phyloP scores from a whole-genome alignment of 2,113 vertebrate species.

The Suncus etruscus region DNA sequence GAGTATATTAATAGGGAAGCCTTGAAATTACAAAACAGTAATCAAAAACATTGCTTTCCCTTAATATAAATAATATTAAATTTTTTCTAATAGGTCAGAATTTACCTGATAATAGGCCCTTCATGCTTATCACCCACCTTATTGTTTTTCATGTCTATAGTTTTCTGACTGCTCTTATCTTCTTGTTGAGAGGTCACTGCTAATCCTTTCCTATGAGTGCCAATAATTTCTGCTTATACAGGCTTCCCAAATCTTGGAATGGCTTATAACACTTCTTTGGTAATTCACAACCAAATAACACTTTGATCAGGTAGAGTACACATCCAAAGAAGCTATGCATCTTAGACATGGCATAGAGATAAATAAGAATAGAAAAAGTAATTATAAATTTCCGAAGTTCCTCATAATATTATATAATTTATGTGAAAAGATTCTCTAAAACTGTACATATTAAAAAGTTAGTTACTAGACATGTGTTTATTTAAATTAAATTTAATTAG shows the following conservation, averaged over 20 bases:
- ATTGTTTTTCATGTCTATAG: neutral
- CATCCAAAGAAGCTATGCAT: neutral
- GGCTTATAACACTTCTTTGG: neutral
- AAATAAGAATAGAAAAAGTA: neutral
- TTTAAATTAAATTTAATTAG: neutral
- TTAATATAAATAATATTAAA: constrained; percentile 22
- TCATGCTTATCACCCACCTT: accelerated
- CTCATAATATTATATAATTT: neutral
- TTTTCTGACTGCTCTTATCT: neutral
- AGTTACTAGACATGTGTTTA: neutral
- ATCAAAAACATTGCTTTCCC: neutral
- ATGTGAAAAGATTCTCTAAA: neutral
- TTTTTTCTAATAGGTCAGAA: neutral
- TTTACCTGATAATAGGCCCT: neutral
- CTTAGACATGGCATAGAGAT: neutral
- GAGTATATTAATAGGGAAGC: neutral
- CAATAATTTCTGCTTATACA: neutral
- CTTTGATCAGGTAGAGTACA: neutral
- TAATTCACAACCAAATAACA: neutral
- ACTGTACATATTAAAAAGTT: neutral
- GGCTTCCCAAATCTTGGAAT: neutral
- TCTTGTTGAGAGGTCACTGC: neutral
- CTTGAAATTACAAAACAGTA: neutral
- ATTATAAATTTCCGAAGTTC: neutral
- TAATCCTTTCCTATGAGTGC: neutral